A percentile compares a stretch with the other conserved stretches of the same genome.
Conservation (phyloP, 2,888 invertebrate species). For the Pristionchus mayeri region DNA sequence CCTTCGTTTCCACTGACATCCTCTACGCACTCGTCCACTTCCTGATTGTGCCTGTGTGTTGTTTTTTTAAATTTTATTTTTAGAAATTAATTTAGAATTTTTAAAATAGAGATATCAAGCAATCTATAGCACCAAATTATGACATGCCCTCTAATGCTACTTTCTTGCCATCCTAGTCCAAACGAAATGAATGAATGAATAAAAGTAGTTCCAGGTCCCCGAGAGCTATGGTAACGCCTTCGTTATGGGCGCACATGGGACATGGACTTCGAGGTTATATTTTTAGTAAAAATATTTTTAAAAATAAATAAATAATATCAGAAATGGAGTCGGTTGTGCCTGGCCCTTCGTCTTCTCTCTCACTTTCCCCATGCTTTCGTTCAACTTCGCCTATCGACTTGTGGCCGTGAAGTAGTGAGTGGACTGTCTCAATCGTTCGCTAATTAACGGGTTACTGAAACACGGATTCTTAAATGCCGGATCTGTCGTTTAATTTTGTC, state of each 20-base stretch:
- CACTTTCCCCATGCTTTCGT: neutral
- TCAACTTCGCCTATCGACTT: conserved; percentile 20
- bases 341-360: neutral
- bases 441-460: no score
- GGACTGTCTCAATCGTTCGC: no score
- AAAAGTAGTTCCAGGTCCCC: neutral
- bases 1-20: neutral
- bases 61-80: no score
- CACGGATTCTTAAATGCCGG: no score
- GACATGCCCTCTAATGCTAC: no score
- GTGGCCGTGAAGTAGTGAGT: conserved; percentile 25
- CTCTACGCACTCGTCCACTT: neutral
- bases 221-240: conserved; percentile 18
- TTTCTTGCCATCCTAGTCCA: no score
- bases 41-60: neutral
- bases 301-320: neutral
- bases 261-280: neutral
- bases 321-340: neutral
- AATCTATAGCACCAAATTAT: no score
- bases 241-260: conserved; percentile 2
- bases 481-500: no score
- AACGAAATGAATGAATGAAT: neutral
- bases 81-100: no score
- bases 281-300: conserved; percentile 1
- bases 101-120: no score